A percentile compares a stretch with the other conserved stretches of the same genome.
phyloP scores from a whole-genome alignment of 2,113 vertebrate genomes.

The Coracopsis vasa region DNA sequence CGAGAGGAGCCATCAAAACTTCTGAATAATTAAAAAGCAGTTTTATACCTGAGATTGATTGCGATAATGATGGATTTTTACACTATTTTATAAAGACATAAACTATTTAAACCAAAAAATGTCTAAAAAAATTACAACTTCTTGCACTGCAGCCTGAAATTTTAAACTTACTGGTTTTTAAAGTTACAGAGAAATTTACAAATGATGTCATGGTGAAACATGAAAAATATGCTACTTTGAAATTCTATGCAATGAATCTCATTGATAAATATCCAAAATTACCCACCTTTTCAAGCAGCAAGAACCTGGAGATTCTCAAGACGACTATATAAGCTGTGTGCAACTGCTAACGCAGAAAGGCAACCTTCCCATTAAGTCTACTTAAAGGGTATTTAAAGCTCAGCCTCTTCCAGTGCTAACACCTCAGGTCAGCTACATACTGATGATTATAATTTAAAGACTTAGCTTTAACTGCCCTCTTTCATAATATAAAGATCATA shows the following conservation, averaged over 20 bases:
- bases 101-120: background rate
- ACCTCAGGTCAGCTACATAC: background rate
- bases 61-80: background rate
- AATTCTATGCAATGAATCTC: background rate
- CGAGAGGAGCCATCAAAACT: background rate
- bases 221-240: background rate
- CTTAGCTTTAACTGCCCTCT: background rate
- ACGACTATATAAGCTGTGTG: background rate
- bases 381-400: constrained; percentile 68
- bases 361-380: constrained; percentile 55
- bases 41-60: background rate
- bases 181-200: background rate
- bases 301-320: background rate
- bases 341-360: background rate
- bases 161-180: background rate
- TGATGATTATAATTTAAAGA: background rate
- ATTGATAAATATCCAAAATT: background rate
- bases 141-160: background rate
- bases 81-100: background rate
- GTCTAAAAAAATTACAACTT: background rate
- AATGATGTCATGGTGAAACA: background rate
- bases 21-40: background rate
- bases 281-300: constrained; percentile 63
- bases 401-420: background rate
- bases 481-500: background rate